Base-by-base conservation (phyloP, 2,888 invertebrate genomes). In the Copidosoma aretas region DNA sequence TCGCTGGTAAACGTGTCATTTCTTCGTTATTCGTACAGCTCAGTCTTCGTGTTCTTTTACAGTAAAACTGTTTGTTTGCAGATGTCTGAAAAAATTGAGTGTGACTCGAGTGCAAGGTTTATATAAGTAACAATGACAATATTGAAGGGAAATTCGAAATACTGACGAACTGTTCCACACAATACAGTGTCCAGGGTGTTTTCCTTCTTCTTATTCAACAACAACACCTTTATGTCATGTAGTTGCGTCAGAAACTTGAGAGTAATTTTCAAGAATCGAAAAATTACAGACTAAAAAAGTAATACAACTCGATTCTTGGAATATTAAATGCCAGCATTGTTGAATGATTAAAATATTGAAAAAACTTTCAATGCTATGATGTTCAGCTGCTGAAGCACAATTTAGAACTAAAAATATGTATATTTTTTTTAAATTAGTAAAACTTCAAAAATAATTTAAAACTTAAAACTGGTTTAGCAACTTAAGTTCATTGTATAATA, bases 151-250 rank as follows among this genome's bases (percentile, higher is more conserved):
- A 25, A 25, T 17, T 24, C 54, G 25, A 54, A 54, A 17, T 17
- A 3, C 24, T 14, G 14, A 15, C 24, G 17, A 17, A 54, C 14
- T 54, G 19, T 66, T 69, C 39, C 12, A 59, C 54, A 56, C 32
- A 46, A 53, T 52, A 58, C 19, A 46, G 22, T 61, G 53, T 32
- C 39, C 17, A 57, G 24, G 41, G 24, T 21, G 19, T 52, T 58
- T 63, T 56, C 53, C n/a, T 62, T 46, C 39, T 43, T 41, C 32
- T 62, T 66, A 62, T 54, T 39, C 17, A 62, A 24, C 51, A 66
- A 46, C 60, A 70, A 70, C 60, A 63, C 46, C 54, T 63, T 66
- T 70, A 63, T 60, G 66, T 66, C 63, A 70, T 70, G 66, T 54
- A 70, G 17, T 51, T 32, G 25, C 43, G 51, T 32, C 51, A 70